Evolutionary conservation across 2,113 vertebrate genomes (phyloP).

Genomic region (Asarcornis scutulata): DNA sequence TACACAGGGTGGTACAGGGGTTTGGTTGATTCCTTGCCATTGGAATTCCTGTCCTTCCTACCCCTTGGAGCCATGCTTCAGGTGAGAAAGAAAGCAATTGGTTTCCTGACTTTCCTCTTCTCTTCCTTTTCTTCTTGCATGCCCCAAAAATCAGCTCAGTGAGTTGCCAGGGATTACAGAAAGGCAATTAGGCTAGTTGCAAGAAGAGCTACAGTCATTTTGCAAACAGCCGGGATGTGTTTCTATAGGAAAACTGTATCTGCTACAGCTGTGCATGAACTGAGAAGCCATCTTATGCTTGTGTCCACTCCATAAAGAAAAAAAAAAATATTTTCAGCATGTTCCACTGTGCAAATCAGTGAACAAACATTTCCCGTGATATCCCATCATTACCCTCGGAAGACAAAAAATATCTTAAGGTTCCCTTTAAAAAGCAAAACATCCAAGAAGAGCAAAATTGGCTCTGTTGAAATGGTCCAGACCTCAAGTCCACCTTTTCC

Average conservation of each 20-base stretch:
- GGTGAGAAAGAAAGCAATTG: background rate
- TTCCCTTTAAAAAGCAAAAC: background rate
- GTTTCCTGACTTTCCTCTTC: background rate
- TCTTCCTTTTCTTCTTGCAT: background rate
- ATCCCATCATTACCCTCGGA: background rate
- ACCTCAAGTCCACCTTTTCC: background rate
- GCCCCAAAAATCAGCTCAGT: background rate
- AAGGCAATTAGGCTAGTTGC: background rate
- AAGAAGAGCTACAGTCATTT: background rate
- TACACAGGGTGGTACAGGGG: background rate
- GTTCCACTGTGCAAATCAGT: background rate
- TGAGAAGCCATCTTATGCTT: background rate
- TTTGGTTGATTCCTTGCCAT: background rate
- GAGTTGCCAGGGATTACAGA: background rate
- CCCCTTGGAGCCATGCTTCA: background rate
- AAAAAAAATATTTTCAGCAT: background rate
- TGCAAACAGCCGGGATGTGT: background rate
- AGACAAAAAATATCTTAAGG: background rate
- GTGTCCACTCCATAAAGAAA: background rate
- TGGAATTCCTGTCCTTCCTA: background rate
- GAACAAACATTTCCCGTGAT: background rate
- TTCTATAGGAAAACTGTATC: background rate
- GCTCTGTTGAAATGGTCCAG: background rate
- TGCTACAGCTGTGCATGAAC: background rate
- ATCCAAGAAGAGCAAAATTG: background rate